Conservation (phyloP, 2,888 invertebrate species). For the Callinectes sapidus region DNA sequence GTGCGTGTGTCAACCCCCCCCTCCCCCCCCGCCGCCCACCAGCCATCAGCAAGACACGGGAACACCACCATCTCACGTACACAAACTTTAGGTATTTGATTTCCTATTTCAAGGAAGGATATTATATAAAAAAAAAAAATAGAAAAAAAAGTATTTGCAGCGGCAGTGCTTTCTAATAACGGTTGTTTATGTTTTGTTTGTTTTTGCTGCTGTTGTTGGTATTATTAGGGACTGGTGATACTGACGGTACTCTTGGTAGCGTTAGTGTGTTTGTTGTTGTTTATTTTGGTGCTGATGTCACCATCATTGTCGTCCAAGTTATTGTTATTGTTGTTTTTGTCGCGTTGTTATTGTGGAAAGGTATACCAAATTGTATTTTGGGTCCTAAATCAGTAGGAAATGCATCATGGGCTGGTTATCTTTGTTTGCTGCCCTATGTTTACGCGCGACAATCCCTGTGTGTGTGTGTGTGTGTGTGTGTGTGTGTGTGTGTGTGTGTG, state of each 20-base stretch:
- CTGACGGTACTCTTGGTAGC: neutral
- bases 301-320: neutral
- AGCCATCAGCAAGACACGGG: neutral
- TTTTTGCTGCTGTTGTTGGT: neutral
- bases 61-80: neutral
- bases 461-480: slow-evolving; percentile 9
- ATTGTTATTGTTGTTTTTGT: neutral
- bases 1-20: neutral
- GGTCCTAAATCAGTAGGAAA: neutral
- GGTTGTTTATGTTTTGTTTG: neutral
- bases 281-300: neutral
- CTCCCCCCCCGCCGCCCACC: too few relatives aligned
- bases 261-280: neutral
- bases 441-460: neutral
- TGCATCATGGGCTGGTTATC: neutral
- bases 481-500: neutral
- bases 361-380: neutral
- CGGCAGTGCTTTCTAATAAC: neutral
- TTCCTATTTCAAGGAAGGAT: neutral
- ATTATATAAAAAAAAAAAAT: neutral
- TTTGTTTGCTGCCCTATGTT: neutral
- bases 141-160: neutral
- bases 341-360: neutral
- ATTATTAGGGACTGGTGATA: neutral
- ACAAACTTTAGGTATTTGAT: neutral